Conservation (phyloP, 2,113 vertebrate species). For the Todiramphus saurophagus region DNA sequence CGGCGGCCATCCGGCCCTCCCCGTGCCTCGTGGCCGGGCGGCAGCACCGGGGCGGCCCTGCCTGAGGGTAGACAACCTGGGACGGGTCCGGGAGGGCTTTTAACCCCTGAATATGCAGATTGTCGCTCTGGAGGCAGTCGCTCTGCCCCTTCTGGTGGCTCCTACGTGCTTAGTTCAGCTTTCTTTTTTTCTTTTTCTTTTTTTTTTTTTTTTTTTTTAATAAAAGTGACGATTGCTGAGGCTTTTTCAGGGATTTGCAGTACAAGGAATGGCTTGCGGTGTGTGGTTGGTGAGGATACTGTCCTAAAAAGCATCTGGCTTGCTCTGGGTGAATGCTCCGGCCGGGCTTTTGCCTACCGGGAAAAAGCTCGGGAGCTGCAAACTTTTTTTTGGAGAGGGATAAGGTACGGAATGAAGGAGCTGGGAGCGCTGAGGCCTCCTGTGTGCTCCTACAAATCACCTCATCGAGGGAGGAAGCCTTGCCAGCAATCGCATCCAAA, state of each 20-base stretch:
- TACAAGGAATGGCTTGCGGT: neutral
- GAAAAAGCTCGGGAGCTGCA: neutral
- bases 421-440: neutral
- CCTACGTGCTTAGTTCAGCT: too few relatives aligned
- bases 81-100: neutral
- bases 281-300: fast-evolving
- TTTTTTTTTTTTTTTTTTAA: neutral
- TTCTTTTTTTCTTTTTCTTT: too few relatives aligned
- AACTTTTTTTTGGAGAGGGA: neutral
- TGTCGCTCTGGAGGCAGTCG: neutral
- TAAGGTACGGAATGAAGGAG: neutral
- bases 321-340: neutral
- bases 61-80: neutral
- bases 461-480: neutral
- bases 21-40: neutral
- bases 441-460: neutral
- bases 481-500: neutral
- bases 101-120: neutral
- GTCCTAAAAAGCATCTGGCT: neutral
- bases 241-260: too few relatives aligned
- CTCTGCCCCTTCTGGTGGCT: neutral
- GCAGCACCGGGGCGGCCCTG: neutral
- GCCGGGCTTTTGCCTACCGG: neutral
- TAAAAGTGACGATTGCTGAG: neutral
- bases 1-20: neutral